These are phyloP conservation scores for Rhea pennata DNA, from an alignment of 2,113 vertebrate species.

Conservation along the genomic window DNA sequence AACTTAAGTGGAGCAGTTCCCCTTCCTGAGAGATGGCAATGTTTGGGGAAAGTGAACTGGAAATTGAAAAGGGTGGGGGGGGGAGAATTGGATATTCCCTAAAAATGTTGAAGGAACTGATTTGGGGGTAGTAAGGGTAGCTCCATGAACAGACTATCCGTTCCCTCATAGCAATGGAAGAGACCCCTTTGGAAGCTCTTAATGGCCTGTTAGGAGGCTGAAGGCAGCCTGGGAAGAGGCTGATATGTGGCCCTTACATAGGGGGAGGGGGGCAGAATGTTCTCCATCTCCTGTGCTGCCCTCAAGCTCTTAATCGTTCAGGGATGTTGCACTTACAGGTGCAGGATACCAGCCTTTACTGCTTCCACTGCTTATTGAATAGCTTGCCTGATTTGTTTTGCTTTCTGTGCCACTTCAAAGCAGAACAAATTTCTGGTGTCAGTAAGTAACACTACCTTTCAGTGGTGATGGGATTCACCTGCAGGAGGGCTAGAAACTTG, in stretches of 20 bases:
- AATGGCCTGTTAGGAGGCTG: accelerated
- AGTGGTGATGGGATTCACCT: background rate
- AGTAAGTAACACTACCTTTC: background rate
- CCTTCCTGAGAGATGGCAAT: background rate
- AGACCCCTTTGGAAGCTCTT: background rate
- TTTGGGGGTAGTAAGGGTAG: background rate
- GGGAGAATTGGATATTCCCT: background rate
- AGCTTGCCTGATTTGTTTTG: background rate
- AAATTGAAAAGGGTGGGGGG: background rate
- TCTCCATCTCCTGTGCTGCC: background rate
- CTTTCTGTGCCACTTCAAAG: background rate
- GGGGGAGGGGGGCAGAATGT: background rate
- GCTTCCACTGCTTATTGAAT: background rate
- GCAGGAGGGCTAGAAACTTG: background rate
- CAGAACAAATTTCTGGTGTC: background rate
- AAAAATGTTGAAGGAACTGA: background rate
- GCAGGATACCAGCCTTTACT: background rate
- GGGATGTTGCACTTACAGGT: background rate
- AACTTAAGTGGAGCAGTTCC: background rate
- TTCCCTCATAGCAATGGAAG: background rate
- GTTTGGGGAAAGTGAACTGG: background rate
- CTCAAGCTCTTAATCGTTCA: background rate
- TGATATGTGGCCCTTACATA: background rate
- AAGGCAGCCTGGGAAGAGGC: background rate
- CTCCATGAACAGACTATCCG: background rate